phyloP scores from a whole-genome alignment of 2,113 vertebrate species.

The Gadus chalcogrammus region DNA sequence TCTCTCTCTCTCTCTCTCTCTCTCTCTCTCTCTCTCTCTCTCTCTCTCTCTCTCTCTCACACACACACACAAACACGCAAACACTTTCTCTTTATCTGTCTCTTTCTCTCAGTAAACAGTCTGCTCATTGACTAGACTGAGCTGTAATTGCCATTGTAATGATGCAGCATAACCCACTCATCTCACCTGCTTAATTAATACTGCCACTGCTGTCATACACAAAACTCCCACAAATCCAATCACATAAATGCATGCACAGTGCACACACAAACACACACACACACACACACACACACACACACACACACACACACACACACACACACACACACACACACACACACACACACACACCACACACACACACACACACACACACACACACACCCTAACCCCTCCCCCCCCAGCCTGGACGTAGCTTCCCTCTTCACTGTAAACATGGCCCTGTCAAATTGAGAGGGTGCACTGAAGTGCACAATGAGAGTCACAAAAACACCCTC shows the following conservation, averaged over 20 bases:
- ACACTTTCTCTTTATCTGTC: too few species aligned
- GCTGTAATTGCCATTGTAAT: constrained; percentile 51
- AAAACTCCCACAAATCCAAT: background rate
- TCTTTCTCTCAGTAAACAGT: constrained; percentile 14
- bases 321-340: background rate
- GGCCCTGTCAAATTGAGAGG: constrained; percentile 23
- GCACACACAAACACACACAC: background rate
- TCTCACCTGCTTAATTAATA: constrained; percentile 58
- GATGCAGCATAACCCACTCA: constrained; percentile 41
- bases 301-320: constrained; percentile 4
- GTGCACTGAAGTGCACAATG: constrained; percentile 9
- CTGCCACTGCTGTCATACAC: constrained; percentile 33
- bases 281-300: background rate
- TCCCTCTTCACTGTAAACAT: constrained; percentile 19
- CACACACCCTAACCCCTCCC: background rate
- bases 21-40: background rate
- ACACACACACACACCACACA: background rate
- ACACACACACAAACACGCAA: too few species aligned
- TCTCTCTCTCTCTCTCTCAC: background rate
- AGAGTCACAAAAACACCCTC: background rate
- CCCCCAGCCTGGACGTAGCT: background rate
- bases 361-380: background rate
- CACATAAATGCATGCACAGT: background rate
- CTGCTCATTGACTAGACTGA: constrained; percentile 34
- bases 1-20: background rate